These are phyloP conservation scores for Gavia stellata DNA, from an alignment of 2,113 vertebrate genomes.

Conservation along the genomic window DNA sequence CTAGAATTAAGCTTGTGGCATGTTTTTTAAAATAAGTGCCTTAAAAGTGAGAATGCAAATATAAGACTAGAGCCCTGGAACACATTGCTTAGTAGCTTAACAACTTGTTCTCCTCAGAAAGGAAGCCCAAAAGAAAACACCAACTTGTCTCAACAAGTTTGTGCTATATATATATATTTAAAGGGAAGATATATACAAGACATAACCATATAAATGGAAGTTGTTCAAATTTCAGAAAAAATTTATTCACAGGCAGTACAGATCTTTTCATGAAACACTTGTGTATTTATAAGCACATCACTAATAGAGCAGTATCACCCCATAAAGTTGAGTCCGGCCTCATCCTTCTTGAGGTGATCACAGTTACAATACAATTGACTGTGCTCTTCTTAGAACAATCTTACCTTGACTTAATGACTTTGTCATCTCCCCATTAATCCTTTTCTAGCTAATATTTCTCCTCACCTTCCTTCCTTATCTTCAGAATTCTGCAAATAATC, in stretches of 20 bases:
- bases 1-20: neutral
- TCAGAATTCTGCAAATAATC: neutral
- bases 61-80: neutral
- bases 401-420: neutral
- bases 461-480: neutral
- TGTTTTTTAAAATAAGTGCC: neutral
- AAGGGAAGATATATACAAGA: neutral
- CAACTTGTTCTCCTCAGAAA: neutral
- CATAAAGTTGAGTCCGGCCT: fast-evolving
- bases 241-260: neutral
- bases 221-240: neutral
- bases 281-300: neutral
- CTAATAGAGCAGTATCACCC: neutral
- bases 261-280: neutral
- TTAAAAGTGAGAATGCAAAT: neutral
- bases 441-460: neutral
- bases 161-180: too few species aligned
- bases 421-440: neutral
- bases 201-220: neutral
- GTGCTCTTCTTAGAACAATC: neutral
- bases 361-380: neutral
- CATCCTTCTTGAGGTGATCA: neutral
- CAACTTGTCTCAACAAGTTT: neutral
- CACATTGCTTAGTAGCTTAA: neutral
- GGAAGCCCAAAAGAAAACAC: neutral